phyloP scores from a whole-genome alignment of 1,140 invertebrate species.

The Bombus sibiricus region DNA sequence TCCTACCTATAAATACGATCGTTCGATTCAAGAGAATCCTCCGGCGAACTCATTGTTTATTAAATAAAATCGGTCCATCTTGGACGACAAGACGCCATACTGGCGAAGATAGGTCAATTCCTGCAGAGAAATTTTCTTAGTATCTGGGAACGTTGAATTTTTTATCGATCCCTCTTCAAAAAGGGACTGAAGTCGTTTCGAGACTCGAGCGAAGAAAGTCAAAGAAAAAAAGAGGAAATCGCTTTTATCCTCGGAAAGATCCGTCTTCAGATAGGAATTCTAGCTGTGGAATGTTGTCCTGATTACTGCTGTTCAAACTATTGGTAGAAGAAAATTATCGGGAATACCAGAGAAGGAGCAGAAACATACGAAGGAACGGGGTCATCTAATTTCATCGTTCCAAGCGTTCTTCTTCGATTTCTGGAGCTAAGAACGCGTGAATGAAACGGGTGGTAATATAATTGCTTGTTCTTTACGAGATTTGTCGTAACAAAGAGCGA shows the following conservation, averaged over 20 bases:
- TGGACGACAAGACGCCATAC: background rate
- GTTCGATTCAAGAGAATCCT: background rate
- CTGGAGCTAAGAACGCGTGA: background rate
- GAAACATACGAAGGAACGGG: background rate
- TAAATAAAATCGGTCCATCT: background rate
- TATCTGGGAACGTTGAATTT: slow-evolving; percentile 8
- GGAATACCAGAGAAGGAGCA: background rate
- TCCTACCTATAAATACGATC: background rate
- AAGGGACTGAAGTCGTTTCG: background rate
- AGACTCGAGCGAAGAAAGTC: too few relatives aligned
- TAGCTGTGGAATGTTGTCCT: background rate
- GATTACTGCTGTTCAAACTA: slow-evolving; percentile 32
- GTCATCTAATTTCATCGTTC: slow-evolving; percentile 4
- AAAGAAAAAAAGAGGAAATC: background rate
- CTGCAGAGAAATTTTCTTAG: background rate
- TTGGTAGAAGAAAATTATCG: slow-evolving; percentile 3
- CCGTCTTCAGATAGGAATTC: background rate
- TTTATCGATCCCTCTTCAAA: background rate
- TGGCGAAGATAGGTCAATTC: background rate
- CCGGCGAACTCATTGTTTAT: background rate
- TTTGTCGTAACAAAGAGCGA: background rate
- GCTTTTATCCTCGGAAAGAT: background rate
- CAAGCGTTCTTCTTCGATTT: background rate
- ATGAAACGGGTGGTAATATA: background rate
- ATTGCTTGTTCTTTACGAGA: too few relatives aligned